Evolutionary conservation across 2,113 vertebrate genomes (phyloP).

Genomic region (Mohoua ochrocephala): DNA sequence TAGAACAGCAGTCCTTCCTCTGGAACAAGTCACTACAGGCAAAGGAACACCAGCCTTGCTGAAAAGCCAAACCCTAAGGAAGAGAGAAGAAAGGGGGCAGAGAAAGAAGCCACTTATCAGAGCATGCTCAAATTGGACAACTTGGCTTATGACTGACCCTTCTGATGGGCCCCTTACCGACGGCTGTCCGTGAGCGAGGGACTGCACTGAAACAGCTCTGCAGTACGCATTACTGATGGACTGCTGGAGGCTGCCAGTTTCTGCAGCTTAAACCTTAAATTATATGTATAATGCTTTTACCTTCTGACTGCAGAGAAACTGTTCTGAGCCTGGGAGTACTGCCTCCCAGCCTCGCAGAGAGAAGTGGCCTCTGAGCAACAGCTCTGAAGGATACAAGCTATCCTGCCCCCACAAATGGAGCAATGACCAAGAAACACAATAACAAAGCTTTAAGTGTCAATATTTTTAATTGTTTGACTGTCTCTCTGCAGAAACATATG

Average conservation of each 20-base stretch:
- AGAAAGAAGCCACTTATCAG: background rate
- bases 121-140: background rate
- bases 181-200: background rate
- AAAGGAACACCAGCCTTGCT: background rate
- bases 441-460: background rate
- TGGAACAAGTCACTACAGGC: background rate
- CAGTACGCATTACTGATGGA: background rate
- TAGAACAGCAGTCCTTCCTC: background rate
- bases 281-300: slow-evolving; percentile 17
- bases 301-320: slow-evolving; percentile 4
- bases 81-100: background rate
- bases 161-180: slow-evolving; percentile 15
- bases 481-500: background rate
- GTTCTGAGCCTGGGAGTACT: background rate
- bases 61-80: background rate
- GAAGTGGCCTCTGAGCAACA: background rate
- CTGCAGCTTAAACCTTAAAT: background rate
- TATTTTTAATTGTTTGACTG: background rate
- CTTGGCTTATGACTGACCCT: background rate
- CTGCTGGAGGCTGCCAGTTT: background rate
- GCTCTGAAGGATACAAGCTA: background rate
- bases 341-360: background rate
- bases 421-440: background rate
- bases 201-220: background rate
- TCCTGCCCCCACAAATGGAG: background rate